Conservation (phyloP, 2,797 vertebrate species). For the Sebastes itinus region DNA sequence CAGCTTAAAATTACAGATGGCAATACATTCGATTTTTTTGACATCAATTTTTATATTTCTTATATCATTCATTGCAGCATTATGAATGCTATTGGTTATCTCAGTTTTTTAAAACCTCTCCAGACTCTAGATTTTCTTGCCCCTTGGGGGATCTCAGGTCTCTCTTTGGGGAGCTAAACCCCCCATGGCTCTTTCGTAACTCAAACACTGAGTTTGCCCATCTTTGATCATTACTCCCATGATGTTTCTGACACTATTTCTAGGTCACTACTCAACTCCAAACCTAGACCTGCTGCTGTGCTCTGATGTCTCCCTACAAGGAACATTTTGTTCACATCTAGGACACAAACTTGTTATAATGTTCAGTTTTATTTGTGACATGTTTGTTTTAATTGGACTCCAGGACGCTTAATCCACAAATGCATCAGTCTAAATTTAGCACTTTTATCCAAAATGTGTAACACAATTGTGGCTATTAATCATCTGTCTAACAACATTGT, state of each 20-base stretch:
- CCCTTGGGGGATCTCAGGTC: not conserved
- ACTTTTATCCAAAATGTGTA: not conserved
- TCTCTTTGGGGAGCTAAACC: not conserved
- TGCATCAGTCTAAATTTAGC: not conserved
- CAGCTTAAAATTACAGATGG: not conserved
- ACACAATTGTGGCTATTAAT: not conserved
- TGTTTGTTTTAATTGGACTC: not conserved
- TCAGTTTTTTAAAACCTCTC: not conserved
- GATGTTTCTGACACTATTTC: constrained; percentile 13
- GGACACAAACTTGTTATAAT: not conserved
- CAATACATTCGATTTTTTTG: not conserved
- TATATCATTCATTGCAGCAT: not conserved
- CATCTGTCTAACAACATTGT: not conserved
- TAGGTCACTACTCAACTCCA: constrained; percentile 19
- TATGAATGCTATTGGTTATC: not conserved
- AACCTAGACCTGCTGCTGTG: not conserved
- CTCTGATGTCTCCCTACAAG: not conserved
- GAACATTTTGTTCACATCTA: not conserved
- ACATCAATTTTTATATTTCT: not conserved
- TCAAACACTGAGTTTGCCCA: not conserved
- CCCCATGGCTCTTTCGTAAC: not conserved
- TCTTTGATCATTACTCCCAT: constrained; percentile 17
- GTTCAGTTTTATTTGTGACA: not conserved
- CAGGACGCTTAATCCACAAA: not conserved
- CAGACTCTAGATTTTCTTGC: not conserved